Base-by-base conservation (phyloP, 2,888 invertebrate species). In the Cerceris ruficornis region DNA sequence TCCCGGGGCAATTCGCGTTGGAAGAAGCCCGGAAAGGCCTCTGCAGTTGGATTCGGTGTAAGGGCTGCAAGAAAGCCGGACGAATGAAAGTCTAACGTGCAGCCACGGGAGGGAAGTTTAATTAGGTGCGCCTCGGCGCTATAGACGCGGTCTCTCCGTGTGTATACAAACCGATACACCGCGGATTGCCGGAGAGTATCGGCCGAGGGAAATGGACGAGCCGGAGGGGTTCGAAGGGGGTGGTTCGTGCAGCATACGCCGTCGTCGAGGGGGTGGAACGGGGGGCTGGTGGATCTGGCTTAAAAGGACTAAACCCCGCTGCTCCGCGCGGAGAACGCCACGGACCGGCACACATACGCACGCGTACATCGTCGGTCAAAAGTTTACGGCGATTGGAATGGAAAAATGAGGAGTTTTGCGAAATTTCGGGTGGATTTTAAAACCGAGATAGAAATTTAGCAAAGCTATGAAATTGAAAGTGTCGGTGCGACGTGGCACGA, bases 91-190 rank as follows among this genome's bases (percentile, higher is more conserved):
- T 85, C 83, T 80, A 82, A 82, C 80, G 75, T 81, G 77, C 75
- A 41, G 54, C 60, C 59, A 46, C 73, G 68, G 49, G 60, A 75
- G 50, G 69, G 76, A 88, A 88, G 87, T 90, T 90, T 90, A 90
- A 90, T 90, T 90, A 90, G 89, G 87, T 89, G 82, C 83, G 81
- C 82, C 85, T 78, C 66, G 68, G 61, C 69, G 61, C 2, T 28
- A 28, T 28, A 28, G 28, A 28, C 28, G 28, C 4, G 28, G 28
- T 28, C 28, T 28, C 28, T 28, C 4, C 28, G 28, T 28, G 28
- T 28, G 28, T 28, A 28, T 28, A 50, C 43, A 74, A 69, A 59
- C 74, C 81, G 74, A 68, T 77, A 77, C 67, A 65, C 58, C 50
- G 49, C 67, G 64, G 71, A 78, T 75, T 71, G 70, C 75, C 52